Evolutionary conservation across 2,113 vertebrate species (phyloP), one percentile per base, ranked within the genome.

Genomic region (Hipposideros armiger): DNA sequence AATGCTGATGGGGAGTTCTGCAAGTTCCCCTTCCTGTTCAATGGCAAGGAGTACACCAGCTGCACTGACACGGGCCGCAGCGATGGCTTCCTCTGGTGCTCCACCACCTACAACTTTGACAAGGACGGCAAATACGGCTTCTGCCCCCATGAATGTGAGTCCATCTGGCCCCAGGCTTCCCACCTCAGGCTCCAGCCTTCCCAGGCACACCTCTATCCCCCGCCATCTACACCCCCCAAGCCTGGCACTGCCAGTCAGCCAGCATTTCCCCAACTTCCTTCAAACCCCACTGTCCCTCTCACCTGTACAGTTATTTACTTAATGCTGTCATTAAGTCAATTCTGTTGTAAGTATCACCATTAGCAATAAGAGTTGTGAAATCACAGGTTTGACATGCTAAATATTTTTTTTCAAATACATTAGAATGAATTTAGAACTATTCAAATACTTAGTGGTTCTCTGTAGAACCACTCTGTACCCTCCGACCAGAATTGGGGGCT

Each of bases 1-100:
- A 99, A 99, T 2, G 99, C 99, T 0, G 99, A 99, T 2, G 99
- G 99, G 6, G 99, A 99, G 96, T 99, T 99, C 97, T 99, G 99
- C 96, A 99, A 99, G 96, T 99, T 99, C 98, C 99, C 99, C 3
- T 99, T 99, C 98, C 97, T 99, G 91, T 99, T 99, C 98, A 99
- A 98, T 56, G 99, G 98, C 93, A 99, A 99, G n/a, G 99, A 99
- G 92, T 99, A 99, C 95, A 99, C 97, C 96, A 99, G 98, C 98
- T 99, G 99, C 78, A 99, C 99, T 0, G 97, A 99, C 1, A 98
- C 99, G 4, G 99, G 99, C 16, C 99, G 99, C 47, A 99, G 96
- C 0, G 99, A 99, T 2, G 99, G 99, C 89, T 99, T 99, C 98
- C 98, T 99, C 73, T 99, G 99, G 99, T 99, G 99, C 70, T 99